Evolutionary conservation across 2,797 vertebrate species (phyloP), one percentile per base, ranked within the genome.

Genomic region (Pseudomugil tenellus): DNA sequence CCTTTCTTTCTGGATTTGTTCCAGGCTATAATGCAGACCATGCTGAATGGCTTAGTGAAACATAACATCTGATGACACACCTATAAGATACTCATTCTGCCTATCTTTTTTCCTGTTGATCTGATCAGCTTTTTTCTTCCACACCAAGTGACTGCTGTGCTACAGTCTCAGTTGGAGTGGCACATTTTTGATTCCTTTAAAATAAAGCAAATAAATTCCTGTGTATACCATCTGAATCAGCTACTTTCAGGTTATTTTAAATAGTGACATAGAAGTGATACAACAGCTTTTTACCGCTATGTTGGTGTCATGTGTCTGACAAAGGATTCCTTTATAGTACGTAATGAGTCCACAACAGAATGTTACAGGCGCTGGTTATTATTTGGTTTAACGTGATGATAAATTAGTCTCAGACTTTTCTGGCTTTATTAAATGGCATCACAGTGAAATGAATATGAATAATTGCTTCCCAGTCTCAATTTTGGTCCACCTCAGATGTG

Each of bases 1-100:
- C 76, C 84, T 91, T 87, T 77, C 83, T 75, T 72, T 85, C 53
- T 10, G 59, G 82, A 87, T 89, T 90, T 90, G 89, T 91, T 92
- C 87, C 74, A 79, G 80, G 63, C 78, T 86, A 81, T 91, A 90
- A 90, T 82, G 66, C 76, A 55, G 75, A 86, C 84, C 89, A 85
- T 75, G 63, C 63, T 77, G 79, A 77, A 68, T 53, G 76, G 77
- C 83, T 91, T 84, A 84, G 79, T 65, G 69, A 53, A 71, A 64
- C 79, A 76, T 71, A 78, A 67, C 72, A 68, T 87, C 90, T 89
- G 86, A 91, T 88, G 86, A 54, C 76, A 86, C 76, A 87, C 90
- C 86, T 88, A 75, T 80, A 81, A 91, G 81, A 63, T 55, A 35
- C 77, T 90, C 84, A 80, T 28, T 57, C 63, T 58, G 58, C 46